These are phyloP conservation scores for Brachirus orientalis DNA, from an alignment of 2,113 vertebrate genomes.

Conservation along the genomic window DNA sequence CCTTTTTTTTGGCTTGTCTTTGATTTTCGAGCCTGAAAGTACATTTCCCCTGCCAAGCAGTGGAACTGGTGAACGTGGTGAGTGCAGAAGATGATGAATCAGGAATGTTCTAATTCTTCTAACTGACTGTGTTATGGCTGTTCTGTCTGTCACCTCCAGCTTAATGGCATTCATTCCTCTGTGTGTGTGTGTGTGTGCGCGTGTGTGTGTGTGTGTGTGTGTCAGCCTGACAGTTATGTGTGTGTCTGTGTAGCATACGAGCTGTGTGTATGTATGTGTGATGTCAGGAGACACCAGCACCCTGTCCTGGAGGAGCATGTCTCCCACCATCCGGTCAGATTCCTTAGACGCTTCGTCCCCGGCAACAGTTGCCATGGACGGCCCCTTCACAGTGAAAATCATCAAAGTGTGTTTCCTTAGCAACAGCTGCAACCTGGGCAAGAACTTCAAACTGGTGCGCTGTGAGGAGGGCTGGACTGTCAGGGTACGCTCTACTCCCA, in stretches of 20 bases:
- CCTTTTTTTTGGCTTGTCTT: background rate
- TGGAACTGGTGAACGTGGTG: slow-evolving; percentile 25
- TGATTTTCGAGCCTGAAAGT: background rate
- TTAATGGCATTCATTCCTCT: background rate
- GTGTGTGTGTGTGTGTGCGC: background rate
- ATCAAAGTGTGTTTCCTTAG: slow-evolving; percentile 96
- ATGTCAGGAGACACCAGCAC: slow-evolving; percentile 87
- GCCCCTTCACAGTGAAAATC: slow-evolving; percentile 83
- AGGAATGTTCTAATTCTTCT: background rate
- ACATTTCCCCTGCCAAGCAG: background rate
- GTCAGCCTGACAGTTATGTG: background rate
- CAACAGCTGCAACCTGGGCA: slow-evolving; percentile 91
- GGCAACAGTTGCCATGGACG: slow-evolving; percentile 51
- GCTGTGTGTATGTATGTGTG: slow-evolving; percentile 25
- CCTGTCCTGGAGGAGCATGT: slow-evolving; percentile 79
- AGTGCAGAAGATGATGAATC: slow-evolving; percentile 29
- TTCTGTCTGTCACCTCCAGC: slow-evolving; percentile 18
- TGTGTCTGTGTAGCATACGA: slow-evolving; percentile 16
- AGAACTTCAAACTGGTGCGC: slow-evolving; percentile 96
- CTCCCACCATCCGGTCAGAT: slow-evolving; percentile 62
- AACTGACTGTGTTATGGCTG: background rate
- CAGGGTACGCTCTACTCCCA: slow-evolving; percentile 75
- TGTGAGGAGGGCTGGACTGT: slow-evolving; percentile 88
- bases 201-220: background rate
- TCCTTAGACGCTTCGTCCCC: slow-evolving; percentile 64